Percentiles rank a stretch among this genome's conserved stretches.
These are phyloP conservation scores for Embiotoca jacksoni DNA, from an alignment of 2,113 vertebrate species.

Conservation along the genomic window DNA sequence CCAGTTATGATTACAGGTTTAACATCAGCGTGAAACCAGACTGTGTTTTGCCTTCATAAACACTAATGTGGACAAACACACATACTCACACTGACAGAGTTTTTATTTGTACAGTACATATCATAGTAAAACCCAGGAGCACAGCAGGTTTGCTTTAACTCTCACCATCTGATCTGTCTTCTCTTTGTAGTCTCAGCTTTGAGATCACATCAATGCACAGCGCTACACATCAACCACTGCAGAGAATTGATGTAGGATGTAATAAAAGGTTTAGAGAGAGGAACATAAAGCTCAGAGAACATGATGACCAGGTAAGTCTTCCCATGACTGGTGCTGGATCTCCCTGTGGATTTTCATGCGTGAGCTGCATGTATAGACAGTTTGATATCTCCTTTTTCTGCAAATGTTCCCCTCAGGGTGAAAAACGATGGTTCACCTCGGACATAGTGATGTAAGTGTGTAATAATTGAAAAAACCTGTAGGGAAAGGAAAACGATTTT, in stretches of 20 bases:
- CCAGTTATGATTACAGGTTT: slow-evolving; percentile 60
- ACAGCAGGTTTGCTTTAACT: slow-evolving; percentile 40
- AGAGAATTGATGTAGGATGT: slow-evolving; percentile 45
- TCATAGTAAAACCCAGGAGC: slow-evolving; percentile 47
- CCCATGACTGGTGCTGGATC: background rate
- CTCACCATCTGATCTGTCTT: slow-evolving; percentile 29
- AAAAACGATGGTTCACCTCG: slow-evolving; percentile 1
- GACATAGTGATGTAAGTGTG: slow-evolving; percentile 5
- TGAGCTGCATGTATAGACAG: background rate
- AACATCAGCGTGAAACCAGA: slow-evolving; percentile 42
- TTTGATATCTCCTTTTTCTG: slow-evolving; percentile 2
- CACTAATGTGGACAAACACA: background rate
- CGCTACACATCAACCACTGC: slow-evolving; percentile 19
- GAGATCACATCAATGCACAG: slow-evolving; percentile 10
- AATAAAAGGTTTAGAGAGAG: slow-evolving; percentile 54
- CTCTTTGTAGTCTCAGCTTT: slow-evolving; percentile 44
- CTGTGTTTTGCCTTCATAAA: background rate
- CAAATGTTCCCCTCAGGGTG: background rate
- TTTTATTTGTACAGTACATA: slow-evolving; percentile 49
- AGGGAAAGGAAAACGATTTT: background rate
- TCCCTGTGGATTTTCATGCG: slow-evolving; percentile 14
- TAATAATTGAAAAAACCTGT: background rate
- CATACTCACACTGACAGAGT: background rate
- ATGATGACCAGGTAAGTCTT: slow-evolving; percentile 38
- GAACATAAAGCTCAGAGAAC: slow-evolving; percentile 34